phyloP scores from a whole-genome alignment of 1,140 invertebrate genomes.

The Aphaenogaster rudis region DNA sequence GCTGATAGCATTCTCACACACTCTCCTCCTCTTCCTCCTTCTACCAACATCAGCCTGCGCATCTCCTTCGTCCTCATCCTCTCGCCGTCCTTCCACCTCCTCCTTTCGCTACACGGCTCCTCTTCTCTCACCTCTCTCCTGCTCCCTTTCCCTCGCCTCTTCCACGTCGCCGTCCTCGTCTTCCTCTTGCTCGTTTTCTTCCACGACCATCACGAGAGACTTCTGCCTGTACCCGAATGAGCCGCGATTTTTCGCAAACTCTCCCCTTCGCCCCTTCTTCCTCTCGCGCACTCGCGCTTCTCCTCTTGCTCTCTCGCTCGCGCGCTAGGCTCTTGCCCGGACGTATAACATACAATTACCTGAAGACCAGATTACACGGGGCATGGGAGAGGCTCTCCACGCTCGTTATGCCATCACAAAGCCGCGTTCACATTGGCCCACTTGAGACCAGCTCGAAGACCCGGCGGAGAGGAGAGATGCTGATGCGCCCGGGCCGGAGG shows the following conservation, averaged over 20 bases:
- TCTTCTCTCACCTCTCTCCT: slow-evolving; percentile 35
- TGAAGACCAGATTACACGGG: slow-evolving; percentile 84
- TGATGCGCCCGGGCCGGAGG: slow-evolving; percentile 50
- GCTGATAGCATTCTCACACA: slow-evolving; percentile 82
- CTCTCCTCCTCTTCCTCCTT: slow-evolving; percentile 63
- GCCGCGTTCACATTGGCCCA: slow-evolving; percentile 77
- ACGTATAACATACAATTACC: slow-evolving; percentile 86
- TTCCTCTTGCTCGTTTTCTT: slow-evolving; percentile 49
- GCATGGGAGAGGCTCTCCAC: slow-evolving; percentile 81
- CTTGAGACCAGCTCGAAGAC: slow-evolving; percentile 68
- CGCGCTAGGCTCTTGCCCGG: slow-evolving; percentile 69
- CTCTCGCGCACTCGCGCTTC: slow-evolving; percentile 45
- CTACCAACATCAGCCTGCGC: slow-evolving; percentile 27
- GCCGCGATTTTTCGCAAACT: slow-evolving; percentile 84
- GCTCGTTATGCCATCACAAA: slow-evolving; percentile 78
- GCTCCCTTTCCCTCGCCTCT: slow-evolving; percentile 33
- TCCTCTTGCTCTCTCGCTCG: slow-evolving; percentile 8
- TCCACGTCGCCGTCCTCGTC: slow-evolving; percentile 17
- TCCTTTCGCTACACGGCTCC: neutral
- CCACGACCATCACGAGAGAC: slow-evolving; percentile 58
- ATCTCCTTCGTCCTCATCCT: slow-evolving; percentile 33
- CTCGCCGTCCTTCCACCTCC: slow-evolving; percentile 18
- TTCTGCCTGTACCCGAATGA: slow-evolving; percentile 75
- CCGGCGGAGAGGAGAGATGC: slow-evolving; percentile 60
- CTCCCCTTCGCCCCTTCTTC: slow-evolving; percentile 48